Percentiles rank a stretch among this genome's conserved stretches.
phyloP scores from a whole-genome alignment of 2,797 vertebrate genomes.

The Parauchenoglanis ngamensis region DNA sequence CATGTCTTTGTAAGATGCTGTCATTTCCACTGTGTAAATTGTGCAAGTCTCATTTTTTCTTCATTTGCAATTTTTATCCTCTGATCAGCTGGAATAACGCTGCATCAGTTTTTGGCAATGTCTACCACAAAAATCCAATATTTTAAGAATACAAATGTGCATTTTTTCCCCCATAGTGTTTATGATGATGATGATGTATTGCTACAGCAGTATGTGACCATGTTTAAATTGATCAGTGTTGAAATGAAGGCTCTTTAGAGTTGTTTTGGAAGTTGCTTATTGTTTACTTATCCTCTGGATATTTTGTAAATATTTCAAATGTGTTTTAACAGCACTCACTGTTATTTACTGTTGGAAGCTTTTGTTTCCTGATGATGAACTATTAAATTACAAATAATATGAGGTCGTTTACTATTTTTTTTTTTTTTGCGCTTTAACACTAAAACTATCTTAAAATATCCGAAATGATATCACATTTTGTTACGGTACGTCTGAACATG shows the following conservation, averaged over 20 bases:
- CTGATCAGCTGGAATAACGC: neutral
- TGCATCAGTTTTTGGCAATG: neutral
- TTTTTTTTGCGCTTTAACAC: neutral
- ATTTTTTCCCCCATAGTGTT: neutral
- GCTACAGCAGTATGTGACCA: neutral
- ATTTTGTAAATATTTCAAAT: slow-evolving; percentile 28
- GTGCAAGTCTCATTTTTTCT: neutral
- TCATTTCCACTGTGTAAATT: neutral
- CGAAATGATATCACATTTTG: neutral
- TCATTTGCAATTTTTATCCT: neutral
- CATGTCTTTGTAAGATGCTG: neutral
- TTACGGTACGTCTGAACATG: neutral
- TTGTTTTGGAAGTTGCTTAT: neutral
- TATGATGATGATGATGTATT: neutral
- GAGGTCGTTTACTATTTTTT: neutral
- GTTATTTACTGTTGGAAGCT: slow-evolving; percentile 21
- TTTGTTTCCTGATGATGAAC: slow-evolving; percentile 6
- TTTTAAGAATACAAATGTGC: slow-evolving; percentile 4
- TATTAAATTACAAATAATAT: slow-evolving; percentile 22
- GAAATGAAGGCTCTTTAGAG: slow-evolving; percentile 1
- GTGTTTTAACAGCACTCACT: slow-evolving; percentile 22
- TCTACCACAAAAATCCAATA: neutral
- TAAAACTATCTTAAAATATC: neutral
- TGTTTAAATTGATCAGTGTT: slow-evolving; percentile 15
- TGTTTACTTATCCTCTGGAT: slow-evolving; percentile 26